These are phyloP conservation scores for Anthopleura sola DNA, from an alignment of 64 coral and sea anemone species.

Conservation along the genomic window DNA sequence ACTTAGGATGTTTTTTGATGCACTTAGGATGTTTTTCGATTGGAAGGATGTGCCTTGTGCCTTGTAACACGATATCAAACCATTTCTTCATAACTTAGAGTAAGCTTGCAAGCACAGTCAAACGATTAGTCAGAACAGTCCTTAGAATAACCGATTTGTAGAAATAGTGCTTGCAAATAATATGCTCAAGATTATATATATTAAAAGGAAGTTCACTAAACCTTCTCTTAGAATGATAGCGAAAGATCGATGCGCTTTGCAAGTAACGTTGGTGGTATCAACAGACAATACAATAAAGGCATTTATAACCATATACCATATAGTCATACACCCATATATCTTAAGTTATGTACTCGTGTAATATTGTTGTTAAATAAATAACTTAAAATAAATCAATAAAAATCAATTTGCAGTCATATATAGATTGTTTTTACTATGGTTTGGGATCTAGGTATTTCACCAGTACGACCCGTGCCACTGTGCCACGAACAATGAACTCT, in stretches of 20 bases:
- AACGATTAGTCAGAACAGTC: not conserved
- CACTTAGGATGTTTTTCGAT: not conserved
- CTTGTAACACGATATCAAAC: conserved; percentile 6
- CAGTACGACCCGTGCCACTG: not conserved
- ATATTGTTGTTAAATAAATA: not conserved
- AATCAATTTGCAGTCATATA: not conserved
- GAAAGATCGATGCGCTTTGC: not conserved
- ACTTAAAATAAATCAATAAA: not conserved
- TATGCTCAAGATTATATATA: not conserved
- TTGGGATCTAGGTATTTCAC: not conserved
- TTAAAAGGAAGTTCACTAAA: not conserved
- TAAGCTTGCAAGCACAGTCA: not conserved
- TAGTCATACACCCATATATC: not conserved
- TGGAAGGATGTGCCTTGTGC: not conserved
- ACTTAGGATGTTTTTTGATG: too few species aligned
- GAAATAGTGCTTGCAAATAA: not conserved
- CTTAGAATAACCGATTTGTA: not conserved
- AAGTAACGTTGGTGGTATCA: not conserved
- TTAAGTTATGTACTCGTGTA: not conserved
- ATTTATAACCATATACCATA: not conserved
- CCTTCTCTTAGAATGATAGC: not conserved
- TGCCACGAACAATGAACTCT: conserved; percentile 17
- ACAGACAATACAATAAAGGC: conserved; percentile 6
- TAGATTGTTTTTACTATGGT: not conserved
- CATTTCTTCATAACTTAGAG: not conserved